A percentile compares a stretch with the other conserved stretches of the same genome.
Evolutionary conservation across 2,113 vertebrate genomes (phyloP).

Genomic region (Atherinomorus stipes): DNA sequence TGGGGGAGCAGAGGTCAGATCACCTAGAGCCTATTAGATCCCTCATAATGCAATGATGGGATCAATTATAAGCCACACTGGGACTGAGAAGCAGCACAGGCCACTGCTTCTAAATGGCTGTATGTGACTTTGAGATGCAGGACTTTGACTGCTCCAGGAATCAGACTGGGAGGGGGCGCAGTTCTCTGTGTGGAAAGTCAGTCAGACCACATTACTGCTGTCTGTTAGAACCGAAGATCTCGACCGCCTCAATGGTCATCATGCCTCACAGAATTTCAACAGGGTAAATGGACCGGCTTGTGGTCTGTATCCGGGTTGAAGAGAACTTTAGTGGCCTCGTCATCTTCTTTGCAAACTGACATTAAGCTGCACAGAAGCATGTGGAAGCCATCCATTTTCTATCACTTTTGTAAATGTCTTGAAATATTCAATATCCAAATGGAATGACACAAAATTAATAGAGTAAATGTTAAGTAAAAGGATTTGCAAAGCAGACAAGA

Average conservation of each 20-base stretch:
- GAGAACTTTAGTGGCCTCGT: slow-evolving; percentile 14
- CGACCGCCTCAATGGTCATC: slow-evolving; percentile 46
- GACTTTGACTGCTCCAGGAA: slow-evolving; percentile 69
- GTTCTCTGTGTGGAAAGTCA: slow-evolving; percentile 62
- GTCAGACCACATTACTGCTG: slow-evolving; percentile 70
- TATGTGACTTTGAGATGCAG: slow-evolving; percentile 70
- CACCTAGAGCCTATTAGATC: slow-evolving; percentile 68
- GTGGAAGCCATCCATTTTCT: not conserved
- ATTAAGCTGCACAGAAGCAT: not conserved
- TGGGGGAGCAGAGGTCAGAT: slow-evolving; percentile 61
- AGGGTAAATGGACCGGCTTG: slow-evolving; percentile 65
- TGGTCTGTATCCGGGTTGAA: slow-evolving; percentile 74
- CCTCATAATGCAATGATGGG: slow-evolving; percentile 69
- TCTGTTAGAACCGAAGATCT: slow-evolving; percentile 62
- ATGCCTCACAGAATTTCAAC: slow-evolving; percentile 70
- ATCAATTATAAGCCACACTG: slow-evolving; percentile 73
- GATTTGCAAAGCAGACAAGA: no score
- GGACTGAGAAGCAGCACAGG: slow-evolving; percentile 59
- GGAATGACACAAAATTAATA: not conserved
- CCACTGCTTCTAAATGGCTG: slow-evolving; percentile 62
- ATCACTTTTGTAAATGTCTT: not conserved
- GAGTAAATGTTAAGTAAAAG: no score
- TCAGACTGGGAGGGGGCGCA: slow-evolving; percentile 48
- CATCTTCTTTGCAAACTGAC: slow-evolving; percentile 6
- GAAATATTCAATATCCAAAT: not conserved